A percentile compares a stretch with the other conserved stretches of the same genome.
Conservation (phyloP, 2,113 vertebrate genomes). For the Lucifuga dentata region DNA sequence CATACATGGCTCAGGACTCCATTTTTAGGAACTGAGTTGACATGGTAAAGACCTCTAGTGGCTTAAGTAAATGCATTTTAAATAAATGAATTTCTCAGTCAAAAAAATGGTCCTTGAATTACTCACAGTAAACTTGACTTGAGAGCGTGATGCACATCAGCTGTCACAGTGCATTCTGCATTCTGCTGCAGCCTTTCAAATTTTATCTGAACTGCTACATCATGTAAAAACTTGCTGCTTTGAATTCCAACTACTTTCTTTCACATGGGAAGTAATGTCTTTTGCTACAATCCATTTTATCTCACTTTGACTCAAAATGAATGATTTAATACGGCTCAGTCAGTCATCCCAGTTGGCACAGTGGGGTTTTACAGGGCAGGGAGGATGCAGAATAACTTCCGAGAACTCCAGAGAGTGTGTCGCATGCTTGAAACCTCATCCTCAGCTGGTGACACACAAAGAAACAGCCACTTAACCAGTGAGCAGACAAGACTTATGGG, state of each 20-base stretch:
- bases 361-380: constrained; percentile 1
- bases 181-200: too few species aligned
- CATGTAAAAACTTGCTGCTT: constrained; percentile 11
- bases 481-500: background rate
- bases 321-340: constrained; percentile 40
- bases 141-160: background rate
- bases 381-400: background rate
- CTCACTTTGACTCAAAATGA: constrained; percentile 38
- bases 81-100: too few species aligned
- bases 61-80: too few species aligned
- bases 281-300: constrained; percentile 27
- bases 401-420: constrained; percentile 1
- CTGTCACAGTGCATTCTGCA: background rate
- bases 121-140: too few species aligned
- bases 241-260: constrained; percentile 11
- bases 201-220: constrained; percentile 12
- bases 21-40: too few species aligned
- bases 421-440: constrained; percentile 10
- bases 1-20: too few species aligned
- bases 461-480: constrained; percentile 35
- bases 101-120: background rate
- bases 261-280: background rate
- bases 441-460: constrained; percentile 1
- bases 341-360: constrained; percentile 13
- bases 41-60: too few species aligned